Conservation (phyloP, 2,113 vertebrate species). For the Poecilia latipinna region DNA sequence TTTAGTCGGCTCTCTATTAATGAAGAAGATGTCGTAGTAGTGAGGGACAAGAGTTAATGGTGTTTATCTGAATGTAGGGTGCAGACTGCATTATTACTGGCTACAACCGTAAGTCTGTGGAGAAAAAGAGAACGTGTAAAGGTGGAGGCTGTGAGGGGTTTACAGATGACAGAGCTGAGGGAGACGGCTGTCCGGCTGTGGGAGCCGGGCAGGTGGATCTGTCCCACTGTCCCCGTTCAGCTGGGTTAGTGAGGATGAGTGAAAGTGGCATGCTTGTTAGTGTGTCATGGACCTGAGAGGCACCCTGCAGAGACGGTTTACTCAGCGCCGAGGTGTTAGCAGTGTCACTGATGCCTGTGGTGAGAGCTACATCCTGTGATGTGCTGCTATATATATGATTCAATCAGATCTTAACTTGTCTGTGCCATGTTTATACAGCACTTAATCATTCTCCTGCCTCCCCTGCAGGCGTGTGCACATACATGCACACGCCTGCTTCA, state of each 20-base stretch:
- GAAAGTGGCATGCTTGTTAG: slow-evolving; percentile 29
- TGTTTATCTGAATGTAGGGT: background rate
- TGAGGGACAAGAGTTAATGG: background rate
- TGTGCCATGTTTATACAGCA: background rate
- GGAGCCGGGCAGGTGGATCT: background rate
- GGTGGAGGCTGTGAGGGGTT: slow-evolving; percentile 8
- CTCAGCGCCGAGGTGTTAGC: slow-evolving; percentile 41
- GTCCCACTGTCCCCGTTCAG: background rate
- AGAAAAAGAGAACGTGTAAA: background rate
- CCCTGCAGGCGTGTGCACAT: no score
- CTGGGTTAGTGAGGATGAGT: slow-evolving; percentile 25
- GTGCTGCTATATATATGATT: background rate
- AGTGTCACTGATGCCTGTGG: slow-evolving; percentile 38
- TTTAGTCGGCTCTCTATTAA: slow-evolving; percentile 9
- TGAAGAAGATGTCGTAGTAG: slow-evolving; percentile 25
- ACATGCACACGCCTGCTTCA: background rate
- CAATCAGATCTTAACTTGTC: background rate
- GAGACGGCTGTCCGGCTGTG: slow-evolving; percentile 39
- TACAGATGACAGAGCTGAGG: slow-evolving; percentile 46
- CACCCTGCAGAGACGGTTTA: slow-evolving; percentile 43
- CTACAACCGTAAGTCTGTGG: background rate
- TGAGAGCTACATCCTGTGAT: slow-evolving; percentile 4
- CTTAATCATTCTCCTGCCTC: slow-evolving; percentile 1
- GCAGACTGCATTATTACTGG: background rate
- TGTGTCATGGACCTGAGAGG: slow-evolving; percentile 40